Evolutionary conservation across 23 tunicate species (phyloP).

Genomic region (Halocynthia aurantium): DNA sequence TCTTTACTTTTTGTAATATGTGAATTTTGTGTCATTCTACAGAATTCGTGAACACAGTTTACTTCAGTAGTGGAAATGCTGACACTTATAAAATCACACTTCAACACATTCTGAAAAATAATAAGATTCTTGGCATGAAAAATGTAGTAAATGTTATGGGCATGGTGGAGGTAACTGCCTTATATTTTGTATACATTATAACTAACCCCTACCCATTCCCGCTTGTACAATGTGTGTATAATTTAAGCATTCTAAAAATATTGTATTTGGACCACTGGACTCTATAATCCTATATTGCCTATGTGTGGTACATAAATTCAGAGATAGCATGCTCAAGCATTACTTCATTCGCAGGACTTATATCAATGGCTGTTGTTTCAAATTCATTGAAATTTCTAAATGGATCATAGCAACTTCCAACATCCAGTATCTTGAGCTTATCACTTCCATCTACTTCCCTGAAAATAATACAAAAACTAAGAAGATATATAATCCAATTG

Average conservation of each 20-base stretch:
- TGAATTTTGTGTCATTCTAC: no score
- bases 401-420: conserved; percentile 81
- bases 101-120: conserved; percentile 33
- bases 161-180: no score
- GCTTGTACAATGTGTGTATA: no score
- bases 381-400: conserved; percentile 36
- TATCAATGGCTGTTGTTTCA: conserved; percentile 49
- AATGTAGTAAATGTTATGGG: no score
- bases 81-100: conserved; percentile 59
- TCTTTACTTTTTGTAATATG: no score
- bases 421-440: conserved; percentile 55
- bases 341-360: conserved; percentile 57
- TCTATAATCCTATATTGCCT: no score
- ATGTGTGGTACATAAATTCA: no score
- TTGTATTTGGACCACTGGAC: no score
- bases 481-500: background rate
- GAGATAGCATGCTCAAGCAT: background rate
- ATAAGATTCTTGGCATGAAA: background rate
- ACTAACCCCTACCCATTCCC: no score
- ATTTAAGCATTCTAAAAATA: no score
- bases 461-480: background rate
- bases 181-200: no score
- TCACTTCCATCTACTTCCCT: background rate
- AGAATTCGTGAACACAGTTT: background rate
- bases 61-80: background rate